These are phyloP conservation scores for Trichonephila clavata DNA, from an alignment of 1,140 invertebrate genomes.

Conservation along the genomic window DNA sequence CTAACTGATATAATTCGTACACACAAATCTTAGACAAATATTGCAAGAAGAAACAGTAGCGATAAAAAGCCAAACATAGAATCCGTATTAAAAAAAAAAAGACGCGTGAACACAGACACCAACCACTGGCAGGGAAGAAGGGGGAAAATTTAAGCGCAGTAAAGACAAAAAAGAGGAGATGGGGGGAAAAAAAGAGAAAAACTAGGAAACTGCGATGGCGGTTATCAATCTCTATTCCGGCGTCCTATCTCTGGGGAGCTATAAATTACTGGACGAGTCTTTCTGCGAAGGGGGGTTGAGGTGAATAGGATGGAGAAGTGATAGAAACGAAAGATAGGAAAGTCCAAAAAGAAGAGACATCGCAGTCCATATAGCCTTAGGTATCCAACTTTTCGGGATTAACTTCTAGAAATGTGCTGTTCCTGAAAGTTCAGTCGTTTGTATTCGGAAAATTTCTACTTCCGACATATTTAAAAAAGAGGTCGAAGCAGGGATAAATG, in stretches of 20 bases:
- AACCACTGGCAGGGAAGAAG: slow-evolving; percentile 39
- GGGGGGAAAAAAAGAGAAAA: slow-evolving; percentile 49
- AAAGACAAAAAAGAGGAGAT: slow-evolving; percentile 59
- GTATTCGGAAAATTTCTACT: neutral
- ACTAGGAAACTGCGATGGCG: slow-evolving; percentile 69
- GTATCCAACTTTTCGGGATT: slow-evolving; percentile 57
- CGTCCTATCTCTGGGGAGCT: slow-evolving; percentile 76
- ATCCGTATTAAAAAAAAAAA: neutral
- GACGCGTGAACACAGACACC: slow-evolving; percentile 3
- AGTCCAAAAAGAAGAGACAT: slow-evolving; percentile 54
- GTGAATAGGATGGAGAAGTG: slow-evolving; percentile 42
- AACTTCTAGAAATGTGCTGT: slow-evolving; percentile 45
- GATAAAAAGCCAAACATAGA: slow-evolving; percentile 62
- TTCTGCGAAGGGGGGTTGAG: slow-evolving; percentile 26
- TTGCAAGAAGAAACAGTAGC: neutral
- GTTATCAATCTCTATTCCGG: slow-evolving; percentile 76
- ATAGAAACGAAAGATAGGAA: slow-evolving; percentile 63
- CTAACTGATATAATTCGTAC: too few species aligned
- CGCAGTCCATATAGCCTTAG: slow-evolving; percentile 47
- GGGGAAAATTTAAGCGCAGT: slow-evolving; percentile 58
- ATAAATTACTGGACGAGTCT: slow-evolving; percentile 75
- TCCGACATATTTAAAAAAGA: too few species aligned
- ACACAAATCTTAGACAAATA: neutral
- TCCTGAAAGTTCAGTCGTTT: neutral
- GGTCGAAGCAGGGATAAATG: too few species aligned